Evolutionary conservation across 2,797 vertebrate genomes (phyloP), one percentile per base, ranked within the genome.

Genomic region (Argya squamiceps): DNA sequence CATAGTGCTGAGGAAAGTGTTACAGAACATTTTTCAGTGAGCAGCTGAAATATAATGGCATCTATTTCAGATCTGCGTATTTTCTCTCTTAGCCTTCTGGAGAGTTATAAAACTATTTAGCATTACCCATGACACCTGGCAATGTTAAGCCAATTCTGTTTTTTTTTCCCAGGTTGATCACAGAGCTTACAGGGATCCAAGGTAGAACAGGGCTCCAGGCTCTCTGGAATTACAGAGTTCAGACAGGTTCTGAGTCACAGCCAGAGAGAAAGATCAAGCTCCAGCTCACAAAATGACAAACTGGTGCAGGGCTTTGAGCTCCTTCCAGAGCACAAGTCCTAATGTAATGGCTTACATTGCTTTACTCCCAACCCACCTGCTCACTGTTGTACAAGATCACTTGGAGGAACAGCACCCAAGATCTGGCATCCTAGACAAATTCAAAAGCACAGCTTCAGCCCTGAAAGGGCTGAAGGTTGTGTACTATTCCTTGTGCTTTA

Each of bases 41-140:
- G 88, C 77, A 93, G 90, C 83, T 94, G 92, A 84, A 95, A 93
- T n/a, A n/a, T n/a, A n/a, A n/a, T 75, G 71, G 46, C 84, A 89
- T 77, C 68, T 74, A 34, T 87, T 96, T 80, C 84, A 85, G 84
- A 82, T 46, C 63, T 89, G 81, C 52, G 92, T 85, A 62, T 88
- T 87, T 89, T 95, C 56, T 88, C 52, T 71, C n/a, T 79, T 71
- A 68, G 60, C 30, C 78, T 87, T 89, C 77, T 64, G 64, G 64
- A 92, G 71, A 89, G 76, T 59, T 80, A 49, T n/a, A 83, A 0
- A 30, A 68, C 64, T 74, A 87, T 80, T 91, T 84, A 83, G 59
- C 77, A 85, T 65, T 89, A 62, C 41, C 86, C 20, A 17, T 53
- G 88, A 92, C 84, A 85, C 39, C 60, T 77, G 81, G 49, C 56